phyloP scores from a whole-genome alignment of 2,888 invertebrate species.

The Hoplodrina ambigua region DNA sequence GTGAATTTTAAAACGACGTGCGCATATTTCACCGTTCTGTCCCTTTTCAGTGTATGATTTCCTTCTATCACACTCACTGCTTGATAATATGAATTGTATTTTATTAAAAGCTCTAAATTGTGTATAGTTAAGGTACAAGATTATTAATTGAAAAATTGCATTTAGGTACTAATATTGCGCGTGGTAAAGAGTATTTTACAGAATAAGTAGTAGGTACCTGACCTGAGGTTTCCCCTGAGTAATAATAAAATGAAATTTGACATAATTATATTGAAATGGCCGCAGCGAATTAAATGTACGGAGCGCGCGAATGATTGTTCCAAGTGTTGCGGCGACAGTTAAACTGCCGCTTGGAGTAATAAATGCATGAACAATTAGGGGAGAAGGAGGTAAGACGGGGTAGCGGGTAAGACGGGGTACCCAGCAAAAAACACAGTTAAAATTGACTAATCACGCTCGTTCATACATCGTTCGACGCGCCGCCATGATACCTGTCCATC shows the following conservation, averaged over 20 bases:
- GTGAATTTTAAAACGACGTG: conserved; percentile 27
- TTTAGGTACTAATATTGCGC: neutral
- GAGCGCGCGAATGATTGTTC: conserved; percentile 12
- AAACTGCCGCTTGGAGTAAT: conserved; percentile 10
- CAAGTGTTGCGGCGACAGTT: conserved; percentile 29
- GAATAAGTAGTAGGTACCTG: neutral
- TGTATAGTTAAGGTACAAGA: too few relatives aligned
- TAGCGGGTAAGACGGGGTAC: too few relatives aligned
- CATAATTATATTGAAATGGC: conserved; percentile 8
- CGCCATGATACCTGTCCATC: too few relatives aligned
- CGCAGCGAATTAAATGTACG: conserved; percentile 11
- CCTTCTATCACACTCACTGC: neutral
- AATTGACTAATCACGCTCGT: too few relatives aligned
- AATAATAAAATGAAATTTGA: conserved; percentile 13
- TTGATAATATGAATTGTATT: neutral
- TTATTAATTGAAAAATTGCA: neutral
- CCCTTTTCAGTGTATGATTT: neutral
- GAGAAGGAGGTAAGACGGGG: too few relatives aligned
- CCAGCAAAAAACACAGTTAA: too few relatives aligned
- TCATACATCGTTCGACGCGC: too few relatives aligned
- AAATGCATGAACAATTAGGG: conserved; percentile 31
- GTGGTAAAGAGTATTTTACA: too few relatives aligned
- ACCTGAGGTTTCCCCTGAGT: neutral
- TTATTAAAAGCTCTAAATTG: too few relatives aligned
- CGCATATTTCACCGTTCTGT: neutral